Base-by-base conservation (phyloP, 1,140 invertebrate species). In the Pseudomyrmex pallidus region DNA sequence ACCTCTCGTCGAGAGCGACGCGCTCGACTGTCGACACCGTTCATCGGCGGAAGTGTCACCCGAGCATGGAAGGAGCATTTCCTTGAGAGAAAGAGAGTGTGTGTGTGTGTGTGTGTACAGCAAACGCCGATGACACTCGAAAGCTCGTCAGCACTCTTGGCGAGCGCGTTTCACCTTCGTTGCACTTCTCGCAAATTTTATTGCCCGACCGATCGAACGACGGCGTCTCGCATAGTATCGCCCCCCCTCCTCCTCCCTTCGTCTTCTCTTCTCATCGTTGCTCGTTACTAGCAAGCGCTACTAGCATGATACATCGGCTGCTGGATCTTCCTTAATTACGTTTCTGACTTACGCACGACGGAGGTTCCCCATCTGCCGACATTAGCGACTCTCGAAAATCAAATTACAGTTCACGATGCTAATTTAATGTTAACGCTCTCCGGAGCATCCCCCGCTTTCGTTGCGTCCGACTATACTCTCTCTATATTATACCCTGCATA, bases 11-110 rank as follows among this genome's bases (percentile, higher is more conserved):
- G 48, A 44, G 17, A 57, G 66, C 25, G 35, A 35, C 35, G 25
- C 52, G 22, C 13, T n/a, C 85, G 54, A 73, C 46, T 68, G 72
- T 88, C 82, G 85, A 83, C 83, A 86, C 56, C 83, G 74, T 89
- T 74, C 63, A 78, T 50, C 64, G 56, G 78, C 46, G 10, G 12
- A 25, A 83, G 48, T 56, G 56, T 77, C 80, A 54, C 52, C 54
- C 62, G 52, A 83, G 68, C 22, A 35, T 62, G 20, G 22, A 74
- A 52, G 57, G 48, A 74, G 50, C 46, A n/a, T 20, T 82, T 82
- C 56, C 57, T 74, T n/a, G 57, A 74, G 68, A 74, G 35, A 35
- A 0, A 35, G 35, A 35, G 5, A 35, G 35, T 7, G 35, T 0
- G 35, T 7, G 35, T 35, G 35, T 35, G 35, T 35, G 35, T 35